Percentiles rank a stretch among this genome's conserved stretches.
Evolutionary conservation across 2,888 invertebrate genomes (phyloP).

Genomic region (Andricus curvator): DNA sequence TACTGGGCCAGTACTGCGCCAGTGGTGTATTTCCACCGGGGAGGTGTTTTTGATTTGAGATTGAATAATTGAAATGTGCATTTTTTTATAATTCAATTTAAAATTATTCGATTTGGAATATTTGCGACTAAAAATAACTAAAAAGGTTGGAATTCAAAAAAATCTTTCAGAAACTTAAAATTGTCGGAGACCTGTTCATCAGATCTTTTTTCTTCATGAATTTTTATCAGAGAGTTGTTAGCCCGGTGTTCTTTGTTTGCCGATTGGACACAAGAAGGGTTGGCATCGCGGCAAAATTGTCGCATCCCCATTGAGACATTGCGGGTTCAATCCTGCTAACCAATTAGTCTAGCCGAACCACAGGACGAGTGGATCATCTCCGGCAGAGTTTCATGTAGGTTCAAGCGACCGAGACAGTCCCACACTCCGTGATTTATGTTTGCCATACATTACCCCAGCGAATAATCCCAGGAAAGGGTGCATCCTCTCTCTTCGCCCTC

Average conservation of each 20-base stretch:
- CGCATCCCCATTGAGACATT: conserved; percentile 50
- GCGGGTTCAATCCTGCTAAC: conserved; percentile 53
- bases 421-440: conserved; percentile 71
- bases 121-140: no score
- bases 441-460: conserved; percentile 74
- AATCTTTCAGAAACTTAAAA: background rate
- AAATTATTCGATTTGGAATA: no score
- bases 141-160: no score
- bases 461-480: conserved; percentile 76
- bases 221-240: background rate
- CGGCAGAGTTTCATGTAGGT: conserved; percentile 67
- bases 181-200: background rate
- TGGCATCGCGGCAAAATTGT: conserved; percentile 22
- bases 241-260: background rate
- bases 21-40: no score
- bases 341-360: conserved; percentile 57
- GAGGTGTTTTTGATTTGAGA: no score
- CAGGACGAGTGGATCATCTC: conserved; percentile 66
- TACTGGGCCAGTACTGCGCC: no score
- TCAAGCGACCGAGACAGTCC: conserved; percentile 66
- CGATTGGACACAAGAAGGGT: conserved; percentile 19
- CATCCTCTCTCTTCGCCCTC: conserved; percentile 62
- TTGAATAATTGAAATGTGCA: no score
- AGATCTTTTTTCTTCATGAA: background rate
- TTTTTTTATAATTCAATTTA: no score